Conservation (phyloP, 2,113 vertebrate species). For the Rhinopithecus roxellana region DNA sequence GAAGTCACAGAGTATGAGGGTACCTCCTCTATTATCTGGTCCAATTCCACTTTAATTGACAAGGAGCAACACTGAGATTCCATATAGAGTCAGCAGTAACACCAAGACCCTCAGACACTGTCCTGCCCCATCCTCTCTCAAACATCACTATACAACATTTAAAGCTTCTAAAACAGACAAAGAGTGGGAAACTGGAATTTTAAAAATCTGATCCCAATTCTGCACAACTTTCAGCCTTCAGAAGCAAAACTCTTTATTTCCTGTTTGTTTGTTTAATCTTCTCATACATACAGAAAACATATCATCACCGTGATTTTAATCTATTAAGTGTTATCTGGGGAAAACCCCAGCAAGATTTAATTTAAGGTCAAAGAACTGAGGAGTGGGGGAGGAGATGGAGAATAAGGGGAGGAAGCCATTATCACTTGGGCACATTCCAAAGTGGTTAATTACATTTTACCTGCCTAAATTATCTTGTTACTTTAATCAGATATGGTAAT, state of each 20-base stretch:
- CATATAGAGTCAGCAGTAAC: background rate
- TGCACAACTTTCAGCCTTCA: background rate
- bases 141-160: background rate
- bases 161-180: background rate
- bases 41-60: background rate
- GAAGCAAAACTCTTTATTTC: background rate
- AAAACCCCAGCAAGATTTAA: constrained; percentile 76
- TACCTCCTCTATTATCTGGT: background rate
- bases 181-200: background rate
- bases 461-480: constrained; percentile 77
- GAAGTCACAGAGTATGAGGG: background rate
- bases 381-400: background rate
- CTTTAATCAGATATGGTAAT: constrained; percentile 77
- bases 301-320: constrained; percentile 56
- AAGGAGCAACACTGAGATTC: background rate
- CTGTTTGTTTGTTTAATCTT: constrained; percentile 49
- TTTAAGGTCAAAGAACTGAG: constrained; percentile 70
- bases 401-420: constrained; percentile 54
- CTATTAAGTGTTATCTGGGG: constrained; percentile 63
- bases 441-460: constrained; percentile 78
- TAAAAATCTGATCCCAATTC: background rate
- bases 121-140: background rate
- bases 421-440: constrained; percentile 79
- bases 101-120: background rate
- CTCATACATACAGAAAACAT: constrained; percentile 37